Conservation (phyloP, 1,140 invertebrate species). For the Lepidurus packardi region DNA sequence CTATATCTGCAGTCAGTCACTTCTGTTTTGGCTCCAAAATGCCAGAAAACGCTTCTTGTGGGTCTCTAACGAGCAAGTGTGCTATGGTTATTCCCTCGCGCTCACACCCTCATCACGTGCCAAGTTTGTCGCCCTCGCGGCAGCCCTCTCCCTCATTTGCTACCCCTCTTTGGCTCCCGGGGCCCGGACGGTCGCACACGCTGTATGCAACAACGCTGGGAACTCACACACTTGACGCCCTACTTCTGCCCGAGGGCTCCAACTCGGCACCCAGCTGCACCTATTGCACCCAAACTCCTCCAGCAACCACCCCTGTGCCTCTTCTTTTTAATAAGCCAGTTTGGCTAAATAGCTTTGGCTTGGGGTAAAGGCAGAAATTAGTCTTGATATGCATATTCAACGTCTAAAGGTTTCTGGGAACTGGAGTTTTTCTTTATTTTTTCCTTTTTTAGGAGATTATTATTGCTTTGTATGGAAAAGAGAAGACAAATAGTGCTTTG, state of each 20-base stretch:
- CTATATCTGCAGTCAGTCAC: neutral
- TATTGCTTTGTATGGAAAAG: no score
- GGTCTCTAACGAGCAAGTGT: neutral
- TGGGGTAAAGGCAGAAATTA: no score
- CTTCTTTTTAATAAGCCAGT: neutral
- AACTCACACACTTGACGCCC: neutral
- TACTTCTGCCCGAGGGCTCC: neutral
- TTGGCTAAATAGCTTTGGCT: neutral
- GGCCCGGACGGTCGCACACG: neutral
- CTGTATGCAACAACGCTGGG: slow-evolving; percentile 2
- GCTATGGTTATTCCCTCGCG: neutral
- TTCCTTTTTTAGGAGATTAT: no score
- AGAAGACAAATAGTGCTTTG: no score
- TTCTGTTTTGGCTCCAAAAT: neutral
- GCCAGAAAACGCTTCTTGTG: neutral
- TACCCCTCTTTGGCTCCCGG: neutral
- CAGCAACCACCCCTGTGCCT: neutral
- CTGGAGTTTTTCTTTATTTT: no score
- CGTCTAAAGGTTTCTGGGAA: no score
- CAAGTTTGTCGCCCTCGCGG: neutral
- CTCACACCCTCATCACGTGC: neutral
- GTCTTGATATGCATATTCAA: no score
- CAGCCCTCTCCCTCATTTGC: neutral
- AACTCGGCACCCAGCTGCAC: neutral
- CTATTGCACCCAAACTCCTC: neutral